These are phyloP conservation scores for Pavo muticus DNA, from an alignment of 2,113 vertebrate genomes.

Conservation along the genomic window DNA sequence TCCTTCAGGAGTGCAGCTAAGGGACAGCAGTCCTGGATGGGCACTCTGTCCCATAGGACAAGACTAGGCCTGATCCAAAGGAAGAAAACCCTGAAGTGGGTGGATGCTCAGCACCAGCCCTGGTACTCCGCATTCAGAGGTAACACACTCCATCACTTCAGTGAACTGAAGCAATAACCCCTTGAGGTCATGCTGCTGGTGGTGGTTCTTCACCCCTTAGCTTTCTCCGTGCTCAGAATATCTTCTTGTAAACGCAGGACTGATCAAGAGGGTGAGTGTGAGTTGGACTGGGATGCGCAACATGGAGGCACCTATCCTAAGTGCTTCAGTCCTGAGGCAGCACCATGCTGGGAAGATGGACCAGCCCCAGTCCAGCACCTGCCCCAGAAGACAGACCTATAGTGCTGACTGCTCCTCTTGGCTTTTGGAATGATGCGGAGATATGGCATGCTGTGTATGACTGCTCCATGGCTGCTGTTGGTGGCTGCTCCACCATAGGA, in stretches of 20 bases:
- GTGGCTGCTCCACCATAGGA: background rate
- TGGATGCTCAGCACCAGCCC: background rate
- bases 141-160: background rate
- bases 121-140: background rate
- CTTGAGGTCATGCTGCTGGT: background rate
- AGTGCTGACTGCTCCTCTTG: background rate
- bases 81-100: background rate
- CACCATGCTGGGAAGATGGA: background rate
- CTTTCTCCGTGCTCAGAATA: background rate
- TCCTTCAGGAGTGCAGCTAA: background rate
- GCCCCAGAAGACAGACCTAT: background rate
- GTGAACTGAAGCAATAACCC: background rate
- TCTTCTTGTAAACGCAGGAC: background rate
- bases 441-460: accelerated
- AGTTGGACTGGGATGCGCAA: background rate
- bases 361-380: background rate
- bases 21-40: background rate
- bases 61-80: background rate
- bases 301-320: background rate
- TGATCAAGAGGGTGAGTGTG: background rate
- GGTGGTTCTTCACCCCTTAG: background rate
- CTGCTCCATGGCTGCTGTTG: background rate
- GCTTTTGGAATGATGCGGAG: accelerated
- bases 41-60: background rate
- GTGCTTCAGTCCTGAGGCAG: background rate